A percentile compares a stretch with the other conserved stretches of the same genome.
Conservation (phyloP, 2,888 invertebrate genomes). For the Cryptosula pallasiana region DNA sequence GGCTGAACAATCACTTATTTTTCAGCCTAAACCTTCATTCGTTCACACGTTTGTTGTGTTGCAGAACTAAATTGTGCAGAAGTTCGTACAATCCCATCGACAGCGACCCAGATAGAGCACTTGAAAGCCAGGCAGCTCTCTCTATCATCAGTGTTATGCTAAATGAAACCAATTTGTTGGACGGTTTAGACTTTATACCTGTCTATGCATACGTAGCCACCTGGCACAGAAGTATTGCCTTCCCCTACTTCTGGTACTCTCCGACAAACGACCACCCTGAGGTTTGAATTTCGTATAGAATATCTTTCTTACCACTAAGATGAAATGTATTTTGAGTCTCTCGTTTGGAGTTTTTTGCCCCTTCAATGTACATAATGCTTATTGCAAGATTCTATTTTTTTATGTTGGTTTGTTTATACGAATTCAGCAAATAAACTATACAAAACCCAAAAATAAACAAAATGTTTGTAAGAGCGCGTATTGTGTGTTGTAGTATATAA, state of each 20-base stretch:
- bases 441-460: too few relatives aligned
- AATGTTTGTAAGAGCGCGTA: too few relatives aligned
- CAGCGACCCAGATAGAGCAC: not conserved
- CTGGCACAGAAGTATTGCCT: not conserved
- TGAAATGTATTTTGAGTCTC: too few relatives aligned
- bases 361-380: too few relatives aligned
- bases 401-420: too few relatives aligned
- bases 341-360: too few relatives aligned
- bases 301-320: too few relatives aligned
- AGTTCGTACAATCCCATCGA: not conserved
- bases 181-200: not conserved
- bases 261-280: not conserved
- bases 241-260: not conserved
- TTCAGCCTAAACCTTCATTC: too few relatives aligned
- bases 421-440: too few relatives aligned
- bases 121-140: not conserved
- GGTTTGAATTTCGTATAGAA: conserved; percentile 9
- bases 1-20: too few relatives aligned
- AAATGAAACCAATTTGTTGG: not conserved
- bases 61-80: not conserved
- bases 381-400: too few relatives aligned
- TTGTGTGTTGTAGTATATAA: not conserved
- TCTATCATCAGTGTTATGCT: not conserved
- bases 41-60: not conserved
- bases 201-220: conserved; percentile 15